Evolutionary conservation across 2,113 vertebrate species (phyloP), one percentile per base, ranked within the genome.

Genomic region (Sturnira hondurensis): DNA sequence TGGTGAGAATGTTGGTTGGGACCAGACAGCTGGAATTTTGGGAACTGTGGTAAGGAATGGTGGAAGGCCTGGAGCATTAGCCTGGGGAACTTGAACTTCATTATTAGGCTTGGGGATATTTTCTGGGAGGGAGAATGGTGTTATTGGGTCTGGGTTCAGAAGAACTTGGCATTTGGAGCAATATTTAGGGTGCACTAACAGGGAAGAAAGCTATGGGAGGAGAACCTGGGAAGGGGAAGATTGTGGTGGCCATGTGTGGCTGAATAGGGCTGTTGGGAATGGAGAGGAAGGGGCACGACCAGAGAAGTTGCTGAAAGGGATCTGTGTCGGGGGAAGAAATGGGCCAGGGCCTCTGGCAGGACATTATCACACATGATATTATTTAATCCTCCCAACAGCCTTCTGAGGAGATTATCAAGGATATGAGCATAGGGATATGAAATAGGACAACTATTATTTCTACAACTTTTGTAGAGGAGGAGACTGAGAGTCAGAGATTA

Each of bases 191-290:
- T 15, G 13, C 2, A 2, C 17, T 13, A 19, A 22, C 16, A 5
- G 16, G 10, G 13, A 10, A n/a, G 65, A 41, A 45, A 2, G 52
- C 15, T n/a, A 15, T 2, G 38, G 58, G 47, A 52, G 70, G 50
- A n/a, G 70, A 33, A 70, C 16, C 22, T 28, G 38, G 61, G 89
- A 65, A 36, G 20, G 65, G 41, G 45, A 58, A 8, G 11, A 5
- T 41, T 8, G 31, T 26, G 8, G 68, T 19, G 70, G 14, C 24
- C 12, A 0, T 0, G 28, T 31, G 68, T 2, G 2, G 10, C 43
- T 26, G 17, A n/a, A 17, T 11, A n/a, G 38, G 41, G 54, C 38
- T 52, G 28, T 31, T 41, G 19, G 52, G 28, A 26, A 11, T 20
- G n/a, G 31, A 8, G 54, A 52, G 41, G 24, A 45, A 47, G 26